Conservation (phyloP, 2,797 vertebrate species). For the Uromys caudimaculatus region DNA sequence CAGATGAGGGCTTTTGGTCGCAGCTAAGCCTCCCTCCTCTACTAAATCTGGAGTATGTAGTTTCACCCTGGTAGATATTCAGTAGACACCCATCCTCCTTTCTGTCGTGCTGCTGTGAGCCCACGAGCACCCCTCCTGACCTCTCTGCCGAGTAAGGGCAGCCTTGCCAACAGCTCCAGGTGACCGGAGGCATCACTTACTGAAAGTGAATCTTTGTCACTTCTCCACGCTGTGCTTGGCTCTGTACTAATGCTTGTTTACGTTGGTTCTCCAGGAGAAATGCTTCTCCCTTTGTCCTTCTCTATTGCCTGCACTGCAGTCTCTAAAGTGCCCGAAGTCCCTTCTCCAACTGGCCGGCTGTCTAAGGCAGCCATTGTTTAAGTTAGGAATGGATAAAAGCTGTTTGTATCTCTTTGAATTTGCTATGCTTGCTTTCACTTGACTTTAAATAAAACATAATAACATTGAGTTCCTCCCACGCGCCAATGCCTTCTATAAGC, state of each 20-base stretch:
- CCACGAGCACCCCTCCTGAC: background rate
- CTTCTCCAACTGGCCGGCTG: constrained; percentile 57
- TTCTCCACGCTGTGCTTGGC: background rate
- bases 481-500: background rate
- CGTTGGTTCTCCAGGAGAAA: constrained; percentile 34
- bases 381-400: constrained; percentile 33
- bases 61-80: background rate
- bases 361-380: constrained; percentile 58
- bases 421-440: constrained; percentile 53
- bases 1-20: background rate
- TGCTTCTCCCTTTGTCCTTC: constrained; percentile 50
- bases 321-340: background rate
- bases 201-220: background rate
- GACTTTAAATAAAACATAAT: constrained; percentile 62
- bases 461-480: constrained; percentile 25
- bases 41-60: background rate
- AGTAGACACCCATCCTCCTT: background rate
- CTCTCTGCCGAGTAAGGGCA: background rate
- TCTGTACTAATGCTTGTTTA: background rate
- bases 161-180: background rate
- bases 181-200: background rate
- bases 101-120: background rate
- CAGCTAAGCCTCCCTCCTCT: background rate
- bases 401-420: constrained; percentile 65
- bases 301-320: constrained; percentile 38